Base-by-base conservation (phyloP, 2,113 vertebrate genomes). In the Callionymus lyra region DNA sequence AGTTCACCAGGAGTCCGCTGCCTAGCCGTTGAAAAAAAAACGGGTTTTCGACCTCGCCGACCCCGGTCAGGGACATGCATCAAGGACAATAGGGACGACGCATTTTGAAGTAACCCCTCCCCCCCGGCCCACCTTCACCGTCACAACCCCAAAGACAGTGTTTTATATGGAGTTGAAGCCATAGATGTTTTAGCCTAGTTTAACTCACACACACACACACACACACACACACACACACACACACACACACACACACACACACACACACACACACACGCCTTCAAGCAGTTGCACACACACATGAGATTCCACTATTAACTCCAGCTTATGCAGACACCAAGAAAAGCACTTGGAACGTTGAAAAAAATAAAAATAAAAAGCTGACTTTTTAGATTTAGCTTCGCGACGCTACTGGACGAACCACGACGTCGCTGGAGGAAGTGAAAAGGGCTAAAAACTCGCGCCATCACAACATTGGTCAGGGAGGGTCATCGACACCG, bases 111-210 rank as follows among this genome's bases (percentile, higher is more conserved):
- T 46, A 37, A 12, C 47, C 52, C 38, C 34, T 38, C 21, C 37
- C 43, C 46, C 44, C 42, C n/a, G n/a, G 21, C 8, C 42, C 12
- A 2, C 18, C 19, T 16, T 47, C n/a, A 53, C 45, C 81, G 15
- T 13, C 27, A 13, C 34, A 11, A 27, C 34, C 83, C 70, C 80
- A 83, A 65, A 84, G 77, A 86, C 82, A 78, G 85, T 83, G 83
- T 72, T 86, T 90, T 87, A 82, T 90, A 90, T 86, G 93, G 91
- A 97, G 93, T 89, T 88, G 89, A 98, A 98, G 93, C 94, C 94
- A 98, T 97, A 94, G 89, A 88, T 92, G 92, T 90, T 87, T 87
- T 83, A 81, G 79, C 59, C 63, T 70, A 68, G 70, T 39, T 60
- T 50, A 33, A 56, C 47, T 16, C 35, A 52, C 55, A 51, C 51